These are phyloP conservation scores for Conops quadrifasciatus DNA, from an alignment of 2,888 invertebrate species.

Conservation along the genomic window DNA sequence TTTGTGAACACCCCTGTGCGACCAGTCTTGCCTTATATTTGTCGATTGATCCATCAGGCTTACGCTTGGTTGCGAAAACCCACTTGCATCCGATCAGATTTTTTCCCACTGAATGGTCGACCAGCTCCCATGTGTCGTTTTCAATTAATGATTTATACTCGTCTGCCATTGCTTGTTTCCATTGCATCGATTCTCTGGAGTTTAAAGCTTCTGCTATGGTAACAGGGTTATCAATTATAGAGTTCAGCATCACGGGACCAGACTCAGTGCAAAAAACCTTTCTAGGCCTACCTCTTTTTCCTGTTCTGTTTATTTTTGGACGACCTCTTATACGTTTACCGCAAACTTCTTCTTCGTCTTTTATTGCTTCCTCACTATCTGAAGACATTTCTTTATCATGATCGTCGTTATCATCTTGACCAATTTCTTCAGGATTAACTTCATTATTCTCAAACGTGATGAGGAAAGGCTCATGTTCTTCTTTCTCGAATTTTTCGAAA, in stretches of 20 bases:
- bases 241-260: background rate
- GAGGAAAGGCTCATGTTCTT: no score
- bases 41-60: conserved; percentile 33
- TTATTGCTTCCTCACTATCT: background rate
- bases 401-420: background rate
- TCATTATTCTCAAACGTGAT: background rate
- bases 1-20: conserved; percentile 41
- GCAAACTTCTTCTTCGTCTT: background rate
- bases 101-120: background rate
- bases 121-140: background rate
- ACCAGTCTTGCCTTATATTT: conserved; percentile 37
- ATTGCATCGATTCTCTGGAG: background rate
- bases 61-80: conserved; percentile 37
- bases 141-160: background rate
- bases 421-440: background rate
- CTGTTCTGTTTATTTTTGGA: background rate
- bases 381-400: background rate
- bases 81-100: conserved; percentile 34
- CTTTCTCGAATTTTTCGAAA: background rate
- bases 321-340: background rate
- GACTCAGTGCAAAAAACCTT: background rate
- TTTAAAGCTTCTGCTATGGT: background rate
- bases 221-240: background rate
- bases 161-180: background rate
- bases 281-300: conserved; percentile 20